Percentiles rank a stretch among this genome's conserved stretches.
phyloP scores from a whole-genome alignment of 2,797 vertebrate species.

The Betta splendens region DNA sequence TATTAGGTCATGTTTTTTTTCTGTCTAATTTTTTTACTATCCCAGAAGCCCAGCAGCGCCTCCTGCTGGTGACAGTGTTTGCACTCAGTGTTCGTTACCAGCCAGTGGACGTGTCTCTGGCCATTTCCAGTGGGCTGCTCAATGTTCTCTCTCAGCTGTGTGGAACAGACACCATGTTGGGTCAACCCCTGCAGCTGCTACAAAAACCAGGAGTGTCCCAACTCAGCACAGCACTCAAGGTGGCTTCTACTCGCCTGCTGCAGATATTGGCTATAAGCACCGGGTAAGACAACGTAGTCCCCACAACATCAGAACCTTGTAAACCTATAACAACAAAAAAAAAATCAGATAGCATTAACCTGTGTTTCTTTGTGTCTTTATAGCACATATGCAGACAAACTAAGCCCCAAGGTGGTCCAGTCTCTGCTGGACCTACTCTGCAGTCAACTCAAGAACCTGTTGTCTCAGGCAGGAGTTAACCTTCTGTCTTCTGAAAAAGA shows the following conservation, averaged over 20 bases:
- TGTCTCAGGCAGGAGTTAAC: slow-evolving; percentile 91
- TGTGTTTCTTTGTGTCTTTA: slow-evolving; percentile 13
- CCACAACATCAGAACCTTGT: no score
- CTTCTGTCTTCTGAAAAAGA: slow-evolving; percentile 82
- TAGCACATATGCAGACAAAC: slow-evolving; percentile 95
- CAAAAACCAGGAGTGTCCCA: slow-evolving; percentile 94
- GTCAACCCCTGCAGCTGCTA: slow-evolving; percentile 92
- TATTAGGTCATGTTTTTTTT: not conserved
- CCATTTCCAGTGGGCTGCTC: slow-evolving; percentile 93
- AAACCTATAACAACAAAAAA: not conserved
- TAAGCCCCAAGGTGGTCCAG: slow-evolving; percentile 97
- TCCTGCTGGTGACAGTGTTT: slow-evolving; percentile 96
- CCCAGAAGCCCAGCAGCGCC: slow-evolving; percentile 94
- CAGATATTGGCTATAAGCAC: slow-evolving; percentile 99
- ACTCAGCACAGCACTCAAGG: slow-evolving; percentile 96
- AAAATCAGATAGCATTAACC: not conserved
- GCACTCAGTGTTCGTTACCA: slow-evolving; percentile 97
- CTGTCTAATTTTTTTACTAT: not conserved
- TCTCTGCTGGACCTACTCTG: slow-evolving; percentile 95
- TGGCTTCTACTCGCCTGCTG: slow-evolving; percentile 94
- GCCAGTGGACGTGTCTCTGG: slow-evolving; percentile 95
- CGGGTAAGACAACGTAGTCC: slow-evolving; percentile 80
- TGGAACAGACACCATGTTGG: slow-evolving; percentile 95
- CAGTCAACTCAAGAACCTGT: slow-evolving; percentile 95
- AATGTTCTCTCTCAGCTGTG: slow-evolving; percentile 96